Base-by-base conservation (phyloP, 2,113 vertebrate genomes). In the Eublepharis macularius region DNA sequence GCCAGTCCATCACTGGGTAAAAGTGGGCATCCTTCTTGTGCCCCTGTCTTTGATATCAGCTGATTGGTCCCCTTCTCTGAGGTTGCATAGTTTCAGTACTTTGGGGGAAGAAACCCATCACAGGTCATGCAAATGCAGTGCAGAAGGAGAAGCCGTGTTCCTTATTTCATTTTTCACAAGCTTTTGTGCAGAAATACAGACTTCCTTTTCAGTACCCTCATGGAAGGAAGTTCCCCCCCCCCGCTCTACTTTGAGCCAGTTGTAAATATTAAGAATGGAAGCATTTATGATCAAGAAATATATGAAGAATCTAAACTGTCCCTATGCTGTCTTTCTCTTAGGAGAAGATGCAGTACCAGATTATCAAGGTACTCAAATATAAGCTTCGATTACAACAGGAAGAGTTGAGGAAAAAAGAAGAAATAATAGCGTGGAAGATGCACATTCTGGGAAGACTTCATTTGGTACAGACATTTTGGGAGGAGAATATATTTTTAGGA, bases 361-460 rank as follows among this genome's bases (percentile, higher is more conserved):
- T 84, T 47, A 80, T 84, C 19, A 10, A 80, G 29, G 14, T 32
- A 68, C 32, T 74, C 68, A 54, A 0, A 57, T 21, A 81, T 77
- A 12, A 17, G 45, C 24, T 80, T 85, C 88, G n/a, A 82, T 83
- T 68, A 12, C 36, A 75, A 86, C 78, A 88, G 72, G 72, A 87
- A 60, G 81, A 80, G 65, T 24, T 88, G 90, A 86, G 16, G 43
- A 81, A 72, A 45, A 57, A 86, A 74, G 76, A 34, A n/a, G 73
- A 73, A 70, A 77, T 73, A 39, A 65, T 2, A 47, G 39, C 72
- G 32, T 77, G 82, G 74, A 86, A 90, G 76, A 86, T 63, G 73
- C 8, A 84, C 68, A 74, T 51, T 26, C 49, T 90, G 41, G 73
- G 83, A 29, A 84, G 32, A 17, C 75, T 89, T 89, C 76, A 90